These are phyloP conservation scores for Adineta ricciae DNA, from an alignment of 2,888 invertebrate species.

Conservation along the genomic window DNA sequence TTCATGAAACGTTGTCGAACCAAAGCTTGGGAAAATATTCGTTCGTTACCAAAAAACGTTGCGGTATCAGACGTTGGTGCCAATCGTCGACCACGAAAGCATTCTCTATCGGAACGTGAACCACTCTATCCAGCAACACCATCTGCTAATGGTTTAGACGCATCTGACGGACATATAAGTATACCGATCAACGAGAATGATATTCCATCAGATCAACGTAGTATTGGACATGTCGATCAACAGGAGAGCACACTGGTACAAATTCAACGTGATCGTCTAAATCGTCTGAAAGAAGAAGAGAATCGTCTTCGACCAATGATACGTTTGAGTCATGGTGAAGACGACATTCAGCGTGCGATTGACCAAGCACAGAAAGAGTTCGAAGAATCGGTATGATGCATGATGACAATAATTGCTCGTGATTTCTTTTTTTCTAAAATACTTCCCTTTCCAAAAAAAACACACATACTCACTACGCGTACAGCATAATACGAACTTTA, in stretches of 20 bases:
- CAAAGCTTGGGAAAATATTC: neutral
- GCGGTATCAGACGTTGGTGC: neutral
- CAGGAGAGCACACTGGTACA: neutral
- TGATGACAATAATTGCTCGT: neutral
- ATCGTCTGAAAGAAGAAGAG: slow-evolving; percentile 10
- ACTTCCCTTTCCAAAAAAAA: neutral
- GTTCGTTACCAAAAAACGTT: neutral
- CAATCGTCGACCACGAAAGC: neutral
- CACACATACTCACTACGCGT: neutral
- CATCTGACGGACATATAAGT: neutral
- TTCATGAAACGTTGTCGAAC: neutral
- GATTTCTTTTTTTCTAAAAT: neutral
- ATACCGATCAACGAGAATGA: neutral
- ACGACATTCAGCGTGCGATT: neutral
- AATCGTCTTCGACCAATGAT: neutral
- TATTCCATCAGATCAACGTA: neutral
- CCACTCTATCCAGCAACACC: neutral
- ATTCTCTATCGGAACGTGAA: neutral
- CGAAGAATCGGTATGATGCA: neutral
- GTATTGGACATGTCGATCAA: neutral
- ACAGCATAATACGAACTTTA: neutral
- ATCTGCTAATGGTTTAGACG: neutral
- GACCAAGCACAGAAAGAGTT: neutral
- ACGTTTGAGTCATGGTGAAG: neutral
- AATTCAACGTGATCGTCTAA: neutral